Base-by-base conservation (phyloP, 2,797 vertebrate genomes). In the Mastacembelus armatus region DNA sequence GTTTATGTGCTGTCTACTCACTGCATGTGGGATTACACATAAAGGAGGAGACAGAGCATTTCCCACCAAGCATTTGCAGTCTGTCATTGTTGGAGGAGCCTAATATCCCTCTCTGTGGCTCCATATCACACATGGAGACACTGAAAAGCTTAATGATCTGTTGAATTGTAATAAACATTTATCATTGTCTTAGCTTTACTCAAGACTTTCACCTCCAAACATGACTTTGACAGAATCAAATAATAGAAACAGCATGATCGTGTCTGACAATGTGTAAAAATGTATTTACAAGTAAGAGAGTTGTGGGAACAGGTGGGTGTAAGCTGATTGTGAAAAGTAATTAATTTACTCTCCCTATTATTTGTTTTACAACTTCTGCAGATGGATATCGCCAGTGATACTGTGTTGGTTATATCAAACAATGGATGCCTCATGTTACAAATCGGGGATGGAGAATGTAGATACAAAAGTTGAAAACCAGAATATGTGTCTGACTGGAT, bases 51-150 rank as follows among this genome's bases (percentile, higher is more conserved):
- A 43, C 12, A 38, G 45, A 66, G 54, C 43, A 40, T 21, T 58
- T 62, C 68, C 32, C 39, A 55, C 29, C 8, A 15, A 36, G 24
- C 27, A 50, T 67, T 64, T 54, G n/a, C 7, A 55, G 22, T 16
- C 30, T 57, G 57, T 49, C 12, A 19, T 21, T 18, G n/a, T 47
- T 38, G 54, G 47, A 29, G 43, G 38, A 52, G 66, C 21, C 12
- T 24, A 9, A 22, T 21, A 21, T 38, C 11, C 27, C 24, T 47
- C 14, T 43, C 27, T 58, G 32, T 16, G 7, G 29, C 22, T 44
- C 56, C 47, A 43, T n/a, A n/a, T n/a, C n/a, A n/a, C n/a, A n/a
- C n/a, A n/a, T n/a, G n/a, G n/a, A n/a, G 26, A 43, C 10, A 22
- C 5, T 11, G 6, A 26, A 40, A 44, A 56, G 32, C 49, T 44